Conservation (phyloP, 2,888 invertebrate species). For the Epistrophe eligans region DNA sequence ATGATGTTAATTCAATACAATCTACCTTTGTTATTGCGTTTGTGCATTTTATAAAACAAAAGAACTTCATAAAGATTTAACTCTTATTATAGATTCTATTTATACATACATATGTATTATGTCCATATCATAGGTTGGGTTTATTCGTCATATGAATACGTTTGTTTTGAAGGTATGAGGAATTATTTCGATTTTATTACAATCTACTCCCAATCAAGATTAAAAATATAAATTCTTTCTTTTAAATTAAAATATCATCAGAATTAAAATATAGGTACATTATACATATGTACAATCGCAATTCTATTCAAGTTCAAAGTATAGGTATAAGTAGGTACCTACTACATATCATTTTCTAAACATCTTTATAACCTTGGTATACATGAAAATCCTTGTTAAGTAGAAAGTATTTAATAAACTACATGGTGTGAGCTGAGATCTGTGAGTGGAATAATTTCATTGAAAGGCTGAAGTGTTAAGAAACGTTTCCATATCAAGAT, state of each 20-base stretch:
- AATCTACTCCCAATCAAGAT: no score
- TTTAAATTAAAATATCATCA: not conserved
- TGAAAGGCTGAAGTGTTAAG: not conserved
- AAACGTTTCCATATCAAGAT: constrained; percentile 15
- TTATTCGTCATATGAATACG: no score
- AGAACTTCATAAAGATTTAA: no score
- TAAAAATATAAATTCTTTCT: not conserved
- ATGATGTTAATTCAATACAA: no score
- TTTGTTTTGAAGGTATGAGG: no score
- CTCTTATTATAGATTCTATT: no score
- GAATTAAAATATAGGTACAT: not conserved
- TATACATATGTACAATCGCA: not conserved
- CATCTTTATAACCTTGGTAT: constrained; percentile 12
- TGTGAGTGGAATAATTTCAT: not conserved
- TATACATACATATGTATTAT: no score
- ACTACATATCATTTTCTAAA: not conserved
- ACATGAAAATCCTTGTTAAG: constrained; percentile 15
- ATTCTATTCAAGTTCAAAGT: not conserved
- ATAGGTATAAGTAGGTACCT: not conserved
- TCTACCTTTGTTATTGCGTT: no score
- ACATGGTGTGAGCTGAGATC: not conserved
- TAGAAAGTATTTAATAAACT: constrained; percentile 16
- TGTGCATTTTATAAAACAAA: no score
- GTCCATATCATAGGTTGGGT: no score
- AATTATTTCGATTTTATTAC: no score